These are phyloP conservation scores for Proisotoma minuta DNA, from an alignment of 2,888 invertebrate genomes.

Conservation along the genomic window DNA sequence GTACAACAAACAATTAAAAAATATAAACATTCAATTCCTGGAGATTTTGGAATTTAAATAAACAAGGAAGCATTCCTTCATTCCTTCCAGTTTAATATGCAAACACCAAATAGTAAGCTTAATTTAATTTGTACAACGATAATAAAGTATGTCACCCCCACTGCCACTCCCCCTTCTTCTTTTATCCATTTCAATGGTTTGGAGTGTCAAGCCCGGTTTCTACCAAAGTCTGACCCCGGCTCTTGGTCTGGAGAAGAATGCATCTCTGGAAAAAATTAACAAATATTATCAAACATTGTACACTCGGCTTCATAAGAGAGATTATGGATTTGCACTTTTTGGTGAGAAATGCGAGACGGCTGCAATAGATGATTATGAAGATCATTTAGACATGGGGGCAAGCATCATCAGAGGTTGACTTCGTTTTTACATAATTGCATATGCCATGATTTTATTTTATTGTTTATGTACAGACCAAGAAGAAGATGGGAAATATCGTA, in stretches of 20 bases:
- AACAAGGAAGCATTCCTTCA: no score
- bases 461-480: constrained; percentile 8
- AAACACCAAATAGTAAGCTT: no score
- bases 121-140: no score
- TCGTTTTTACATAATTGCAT: neutral
- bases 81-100: no score
- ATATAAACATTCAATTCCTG: no score
- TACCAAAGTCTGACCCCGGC: neutral
- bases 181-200: no score
- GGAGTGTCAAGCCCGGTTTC: no score
- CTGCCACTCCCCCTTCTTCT: no score
- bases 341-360: constrained; percentile 13
- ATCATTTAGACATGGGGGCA: neutral
- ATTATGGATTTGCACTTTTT: constrained; percentile 23
- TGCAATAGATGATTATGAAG: constrained; percentile 16
- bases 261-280: neutral
- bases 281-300: constrained; percentile 2
- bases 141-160: no score
- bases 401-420: neutral
- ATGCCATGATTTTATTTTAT: constrained; percentile 5
- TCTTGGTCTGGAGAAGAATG: neutral
- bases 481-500: constrained; percentile 13
- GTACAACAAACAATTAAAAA: no score
- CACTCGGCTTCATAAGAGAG: neutral
- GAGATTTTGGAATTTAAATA: no score